These are phyloP conservation scores for Equus przewalskii DNA, from an alignment of 2,113 vertebrate genomes.

Conservation along the genomic window DNA sequence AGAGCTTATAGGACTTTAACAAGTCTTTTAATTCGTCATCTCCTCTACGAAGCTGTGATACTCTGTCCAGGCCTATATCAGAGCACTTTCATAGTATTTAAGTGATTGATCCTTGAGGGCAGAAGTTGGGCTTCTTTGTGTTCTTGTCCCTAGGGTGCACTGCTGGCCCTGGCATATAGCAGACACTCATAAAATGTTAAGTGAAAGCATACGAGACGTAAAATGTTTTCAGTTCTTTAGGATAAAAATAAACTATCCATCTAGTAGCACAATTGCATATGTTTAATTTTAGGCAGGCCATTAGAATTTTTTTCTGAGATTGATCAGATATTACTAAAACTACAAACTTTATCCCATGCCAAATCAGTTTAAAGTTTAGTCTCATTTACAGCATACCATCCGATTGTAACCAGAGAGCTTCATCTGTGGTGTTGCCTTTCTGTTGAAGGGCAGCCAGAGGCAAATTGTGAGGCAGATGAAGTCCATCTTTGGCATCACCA, in stretches of 20 bases:
- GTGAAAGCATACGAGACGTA: not conserved
- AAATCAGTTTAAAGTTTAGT: not conserved
- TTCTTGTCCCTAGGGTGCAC: not conserved
- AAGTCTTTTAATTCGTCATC: constrained; percentile 6
- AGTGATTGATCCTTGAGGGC: not conserved
- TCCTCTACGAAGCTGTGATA: constrained; percentile 1
- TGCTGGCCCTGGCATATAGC: not conserved
- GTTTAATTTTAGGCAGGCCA: not conserved
- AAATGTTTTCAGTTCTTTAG: constrained; percentile 17
- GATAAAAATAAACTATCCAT: not conserved
- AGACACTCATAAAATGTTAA: not conserved
- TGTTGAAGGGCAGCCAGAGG: not conserved
- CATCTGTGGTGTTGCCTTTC: not conserved
- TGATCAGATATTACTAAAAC: not conserved
- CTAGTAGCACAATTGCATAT: not conserved
- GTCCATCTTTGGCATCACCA: not conserved
- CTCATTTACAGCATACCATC: not conserved
- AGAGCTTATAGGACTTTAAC: not conserved
- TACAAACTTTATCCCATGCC: not conserved
- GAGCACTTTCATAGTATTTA: constrained; percentile 18
- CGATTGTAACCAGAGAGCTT: not conserved
- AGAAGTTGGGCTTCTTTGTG: not conserved
- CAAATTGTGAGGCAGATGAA: not conserved
- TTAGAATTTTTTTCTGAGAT: constrained; percentile 9
- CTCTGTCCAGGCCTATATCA: not conserved